Evolutionary conservation across 2,797 vertebrate species (phyloP).

Genomic region (Tolypeutes matacus): DNA sequence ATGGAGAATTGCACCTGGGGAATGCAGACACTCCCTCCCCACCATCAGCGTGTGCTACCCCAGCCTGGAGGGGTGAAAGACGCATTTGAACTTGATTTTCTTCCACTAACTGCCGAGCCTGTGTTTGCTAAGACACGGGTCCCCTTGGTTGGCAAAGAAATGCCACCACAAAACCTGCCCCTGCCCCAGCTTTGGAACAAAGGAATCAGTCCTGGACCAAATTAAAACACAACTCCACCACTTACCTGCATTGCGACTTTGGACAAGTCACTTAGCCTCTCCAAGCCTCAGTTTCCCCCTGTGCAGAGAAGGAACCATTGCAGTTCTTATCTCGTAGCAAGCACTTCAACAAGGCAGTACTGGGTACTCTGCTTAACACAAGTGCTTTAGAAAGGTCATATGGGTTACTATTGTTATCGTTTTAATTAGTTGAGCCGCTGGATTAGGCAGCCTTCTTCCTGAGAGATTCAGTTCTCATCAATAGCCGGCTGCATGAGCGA

Average conservation of each 20-base stretch:
- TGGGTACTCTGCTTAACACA: neutral
- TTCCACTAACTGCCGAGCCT: neutral
- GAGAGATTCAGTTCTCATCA: neutral
- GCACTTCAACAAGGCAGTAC: neutral
- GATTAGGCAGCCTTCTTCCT: neutral
- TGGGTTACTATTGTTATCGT: neutral
- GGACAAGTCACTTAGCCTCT: neutral
- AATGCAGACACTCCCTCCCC: neutral
- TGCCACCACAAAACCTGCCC: neutral
- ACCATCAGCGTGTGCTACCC: accelerated
- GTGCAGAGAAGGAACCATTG: neutral
- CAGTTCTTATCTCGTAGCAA: neutral
- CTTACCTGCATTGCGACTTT: neutral
- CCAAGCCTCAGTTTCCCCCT: neutral
- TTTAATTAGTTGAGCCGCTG: neutral
- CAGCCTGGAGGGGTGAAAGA: neutral
- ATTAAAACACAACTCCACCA: neutral
- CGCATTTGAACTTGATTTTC: too few relatives aligned
- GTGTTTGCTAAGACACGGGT: neutral
- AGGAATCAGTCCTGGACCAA: neutral
- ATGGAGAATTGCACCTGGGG: neutral
- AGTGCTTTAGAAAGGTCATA: neutral
- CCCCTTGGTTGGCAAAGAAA: neutral
- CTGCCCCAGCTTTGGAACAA: neutral
- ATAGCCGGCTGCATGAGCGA: neutral